phyloP scores from a whole-genome alignment of 2,888 invertebrate genomes.

The Rhorus exstirpatorius region DNA sequence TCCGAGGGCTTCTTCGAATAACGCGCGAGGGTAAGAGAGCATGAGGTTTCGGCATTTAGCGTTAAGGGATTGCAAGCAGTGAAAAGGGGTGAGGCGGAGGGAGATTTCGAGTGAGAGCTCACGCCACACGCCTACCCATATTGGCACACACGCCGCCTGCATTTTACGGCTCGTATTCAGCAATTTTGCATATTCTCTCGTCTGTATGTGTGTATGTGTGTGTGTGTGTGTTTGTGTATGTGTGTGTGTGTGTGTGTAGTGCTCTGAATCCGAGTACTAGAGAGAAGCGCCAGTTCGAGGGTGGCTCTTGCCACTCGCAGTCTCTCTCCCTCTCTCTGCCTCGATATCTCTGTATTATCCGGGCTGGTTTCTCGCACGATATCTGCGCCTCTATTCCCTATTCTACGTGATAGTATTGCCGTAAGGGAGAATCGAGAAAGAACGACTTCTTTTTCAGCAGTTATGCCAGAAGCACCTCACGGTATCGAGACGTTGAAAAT shows the following conservation, averaged over 20 bases:
- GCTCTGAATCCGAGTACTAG: conserved; percentile 62
- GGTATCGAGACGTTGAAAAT: too few species aligned
- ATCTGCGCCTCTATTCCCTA: conserved; percentile 30
- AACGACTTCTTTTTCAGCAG: conserved; percentile 49
- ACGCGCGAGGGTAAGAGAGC: conserved; percentile 20
- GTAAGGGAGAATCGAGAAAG: conserved; percentile 18
- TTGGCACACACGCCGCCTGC: conserved; percentile 83
- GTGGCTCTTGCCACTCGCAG: conserved; percentile 53
- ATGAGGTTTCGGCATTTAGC: conserved; percentile 71
- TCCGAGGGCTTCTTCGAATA: conserved; percentile 62
- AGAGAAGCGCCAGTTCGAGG: conserved; percentile 29
- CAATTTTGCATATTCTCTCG: conserved; percentile 83
- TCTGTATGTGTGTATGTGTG: too few species aligned
- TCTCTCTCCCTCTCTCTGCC: conserved; percentile 21
- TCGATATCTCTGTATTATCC: conserved; percentile 6
- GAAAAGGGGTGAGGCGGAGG: conserved; percentile 36
- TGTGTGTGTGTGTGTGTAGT: too few species aligned
- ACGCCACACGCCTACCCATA: conserved; percentile 78
- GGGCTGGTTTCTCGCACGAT: conserved; percentile 26
- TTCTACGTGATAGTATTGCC: conserved; percentile 14
- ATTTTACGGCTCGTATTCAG: conserved; percentile 84
- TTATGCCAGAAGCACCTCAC: background rate
- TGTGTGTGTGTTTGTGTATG: too few species aligned
- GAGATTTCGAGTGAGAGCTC: conserved; percentile 43
- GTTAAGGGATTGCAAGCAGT: conserved; percentile 60